phyloP scores from a whole-genome alignment of 2,797 vertebrate species.

The Emydoidea blandingii region DNA sequence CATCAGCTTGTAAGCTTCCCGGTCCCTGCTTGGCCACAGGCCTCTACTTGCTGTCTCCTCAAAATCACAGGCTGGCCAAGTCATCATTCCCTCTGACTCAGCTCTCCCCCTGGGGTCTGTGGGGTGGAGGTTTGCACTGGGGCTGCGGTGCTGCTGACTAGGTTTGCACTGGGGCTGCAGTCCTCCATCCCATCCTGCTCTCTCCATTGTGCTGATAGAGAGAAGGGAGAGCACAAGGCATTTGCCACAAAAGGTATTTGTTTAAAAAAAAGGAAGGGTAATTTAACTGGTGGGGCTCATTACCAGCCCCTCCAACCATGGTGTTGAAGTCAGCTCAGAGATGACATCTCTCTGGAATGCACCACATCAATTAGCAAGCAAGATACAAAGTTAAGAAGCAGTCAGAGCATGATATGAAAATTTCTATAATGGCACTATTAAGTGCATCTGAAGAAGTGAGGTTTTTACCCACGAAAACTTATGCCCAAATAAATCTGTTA shows the following conservation, averaged over 20 bases:
- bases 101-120: too few relatives aligned
- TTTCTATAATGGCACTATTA: not conserved
- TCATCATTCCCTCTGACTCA: not conserved
- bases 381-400: not conserved
- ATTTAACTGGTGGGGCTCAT: not conserved
- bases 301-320: not conserved
- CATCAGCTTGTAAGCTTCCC: not conserved
- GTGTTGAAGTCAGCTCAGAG: not conserved
- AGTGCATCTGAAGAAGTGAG: not conserved
- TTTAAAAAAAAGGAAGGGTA: not conserved
- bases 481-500: too few relatives aligned
- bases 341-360: fast-evolving
- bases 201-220: not conserved
- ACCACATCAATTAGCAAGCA: not conserved
- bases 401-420: not conserved
- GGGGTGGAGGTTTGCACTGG: not conserved
- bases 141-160: not conserved
- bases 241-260: not conserved
- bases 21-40: not conserved
- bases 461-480: too few relatives aligned
- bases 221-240: not conserved
- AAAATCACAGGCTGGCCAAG: not conserved
- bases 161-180: not conserved
- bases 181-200: fast-evolving
- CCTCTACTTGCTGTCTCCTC: not conserved